phyloP scores from a whole-genome alignment of 2,888 invertebrate genomes.

The Pogonocherus hispidulus region DNA sequence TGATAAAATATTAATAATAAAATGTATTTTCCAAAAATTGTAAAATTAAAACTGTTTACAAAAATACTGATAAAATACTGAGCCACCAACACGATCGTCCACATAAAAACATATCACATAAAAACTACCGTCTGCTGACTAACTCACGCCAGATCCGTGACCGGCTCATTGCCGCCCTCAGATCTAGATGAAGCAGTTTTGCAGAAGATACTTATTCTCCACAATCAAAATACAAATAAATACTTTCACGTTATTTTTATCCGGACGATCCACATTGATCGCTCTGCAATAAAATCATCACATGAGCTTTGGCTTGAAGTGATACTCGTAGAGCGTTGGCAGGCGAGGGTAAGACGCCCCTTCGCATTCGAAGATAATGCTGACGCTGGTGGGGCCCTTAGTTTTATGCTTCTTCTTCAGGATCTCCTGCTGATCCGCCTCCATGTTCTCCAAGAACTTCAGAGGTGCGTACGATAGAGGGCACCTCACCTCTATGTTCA shows the following conservation, averaged over 20 bases:
- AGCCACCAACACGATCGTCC: constrained; percentile 12
- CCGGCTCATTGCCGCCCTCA: too few relatives aligned
- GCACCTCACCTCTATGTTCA: constrained; percentile 58
- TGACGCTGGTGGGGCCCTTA: constrained; percentile 47
- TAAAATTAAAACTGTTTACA: constrained; percentile 35
- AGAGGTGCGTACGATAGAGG: constrained; percentile 58
- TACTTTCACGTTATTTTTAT: neutral
- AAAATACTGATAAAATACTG: constrained; percentile 34
- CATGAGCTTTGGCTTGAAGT: constrained; percentile 41
- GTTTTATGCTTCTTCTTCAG: constrained; percentile 38
- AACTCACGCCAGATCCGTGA: too few relatives aligned
- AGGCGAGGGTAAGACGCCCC: constrained; percentile 60
- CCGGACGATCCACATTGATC: neutral
- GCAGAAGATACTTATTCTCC: neutral
- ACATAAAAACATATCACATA: neutral
- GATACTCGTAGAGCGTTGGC: constrained; percentile 56
- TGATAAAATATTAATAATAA: constrained; percentile 25
- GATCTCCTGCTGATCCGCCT: constrained; percentile 33
- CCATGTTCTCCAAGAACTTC: constrained; percentile 46
- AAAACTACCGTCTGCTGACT: neutral
- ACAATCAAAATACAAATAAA: neutral
- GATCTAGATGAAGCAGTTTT: neutral
- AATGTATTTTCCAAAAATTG: constrained; percentile 28
- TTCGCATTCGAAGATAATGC: constrained; percentile 57
- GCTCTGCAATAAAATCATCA: constrained; percentile 6